These are phyloP conservation scores for Clavelina lepadiformis DNA, from an alignment of 23 tunicate species.

Conservation along the genomic window DNA sequence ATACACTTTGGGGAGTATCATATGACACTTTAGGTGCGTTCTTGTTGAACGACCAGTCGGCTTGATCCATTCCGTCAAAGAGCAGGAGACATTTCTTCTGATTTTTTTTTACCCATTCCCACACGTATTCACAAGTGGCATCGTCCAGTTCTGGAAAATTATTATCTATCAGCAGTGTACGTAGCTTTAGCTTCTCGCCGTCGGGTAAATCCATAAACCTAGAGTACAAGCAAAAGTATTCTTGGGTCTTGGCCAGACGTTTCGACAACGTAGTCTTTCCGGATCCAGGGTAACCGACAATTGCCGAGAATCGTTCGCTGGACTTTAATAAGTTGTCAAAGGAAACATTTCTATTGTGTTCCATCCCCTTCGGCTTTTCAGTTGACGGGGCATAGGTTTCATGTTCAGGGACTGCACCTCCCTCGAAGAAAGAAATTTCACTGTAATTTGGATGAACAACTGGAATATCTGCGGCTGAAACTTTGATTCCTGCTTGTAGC, in stretches of 20 bases:
- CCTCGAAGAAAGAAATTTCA: too few species aligned
- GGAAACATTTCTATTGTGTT: too few species aligned
- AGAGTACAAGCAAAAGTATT: constrained; percentile 4
- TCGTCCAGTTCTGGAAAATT: constrained; percentile 1
- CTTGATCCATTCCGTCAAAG: constrained; percentile 24
- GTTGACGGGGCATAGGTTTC: too few species aligned
- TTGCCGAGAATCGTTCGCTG: too few species aligned
- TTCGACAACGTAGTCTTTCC: constrained; percentile 27
- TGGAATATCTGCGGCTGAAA: too few species aligned
- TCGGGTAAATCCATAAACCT: constrained; percentile 1
- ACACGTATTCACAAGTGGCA: not conserved
- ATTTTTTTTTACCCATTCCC: constrained; percentile 3
- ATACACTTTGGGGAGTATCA: constrained; percentile 3
- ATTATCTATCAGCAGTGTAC: constrained; percentile 8
- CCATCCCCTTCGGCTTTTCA: too few species aligned
- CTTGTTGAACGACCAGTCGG: constrained; percentile 1
- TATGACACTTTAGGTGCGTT: constrained; percentile 1
- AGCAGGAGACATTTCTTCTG: constrained; percentile 17
- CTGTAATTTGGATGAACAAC: too few species aligned
- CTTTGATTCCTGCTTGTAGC: too few species aligned
- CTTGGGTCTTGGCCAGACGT: not conserved
- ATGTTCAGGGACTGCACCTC: too few species aligned
- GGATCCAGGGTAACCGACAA: constrained; percentile 34
- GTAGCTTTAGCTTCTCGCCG: constrained; percentile 2
- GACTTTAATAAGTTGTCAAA: too few species aligned